A percentile compares a stretch with the other conserved stretches of the same genome.
Evolutionary conservation across 2,888 invertebrate species (phyloP).

Genomic region (Cerastis leucographa): DNA sequence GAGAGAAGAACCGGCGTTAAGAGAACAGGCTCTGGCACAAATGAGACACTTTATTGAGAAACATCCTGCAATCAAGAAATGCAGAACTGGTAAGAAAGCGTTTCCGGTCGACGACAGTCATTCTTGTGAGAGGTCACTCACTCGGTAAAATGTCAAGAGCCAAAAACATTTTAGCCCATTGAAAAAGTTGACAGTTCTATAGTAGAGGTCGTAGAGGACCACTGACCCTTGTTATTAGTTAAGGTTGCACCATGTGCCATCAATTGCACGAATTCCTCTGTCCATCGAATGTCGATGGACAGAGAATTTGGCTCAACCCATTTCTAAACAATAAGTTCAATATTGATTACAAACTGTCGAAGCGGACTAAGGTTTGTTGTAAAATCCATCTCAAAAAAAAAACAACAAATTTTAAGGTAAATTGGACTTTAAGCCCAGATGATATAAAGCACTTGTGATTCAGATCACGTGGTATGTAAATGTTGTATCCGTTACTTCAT

Average conservation of each 20-base stretch:
- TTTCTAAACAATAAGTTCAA: too few species aligned
- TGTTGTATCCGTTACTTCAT: constrained; percentile 56
- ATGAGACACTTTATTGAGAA: constrained; percentile 96
- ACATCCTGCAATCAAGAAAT: constrained; percentile 95
- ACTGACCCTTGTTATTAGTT: not conserved
- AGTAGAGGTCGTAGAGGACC: not conserved
- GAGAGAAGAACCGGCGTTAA: constrained; percentile 94
- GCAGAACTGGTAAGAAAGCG: constrained; percentile 92
- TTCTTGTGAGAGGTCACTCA: not conserved
- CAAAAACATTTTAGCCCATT: too few species aligned
- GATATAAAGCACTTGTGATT: constrained; percentile 28
- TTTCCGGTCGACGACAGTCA: not conserved
- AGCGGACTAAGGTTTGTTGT: too few species aligned
- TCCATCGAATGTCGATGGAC: too few species aligned
- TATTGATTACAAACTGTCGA: too few species aligned
- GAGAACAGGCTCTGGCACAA: constrained; percentile 94
- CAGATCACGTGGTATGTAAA: constrained; percentile 54
- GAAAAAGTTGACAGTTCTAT: not conserved
- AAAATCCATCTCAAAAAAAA: too few species aligned
- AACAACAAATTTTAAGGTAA: not conserved
- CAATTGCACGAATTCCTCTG: not conserved
- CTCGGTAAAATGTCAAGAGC: not conserved
- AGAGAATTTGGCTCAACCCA: too few species aligned
- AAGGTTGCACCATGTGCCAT: not conserved
- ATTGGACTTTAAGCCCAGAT: constrained; percentile 13